Percentiles rank a stretch among this genome's conserved stretches.
These are phyloP conservation scores for Syngnathus floridae DNA, from an alignment of 2,113 vertebrate species.

Conservation along the genomic window DNA sequence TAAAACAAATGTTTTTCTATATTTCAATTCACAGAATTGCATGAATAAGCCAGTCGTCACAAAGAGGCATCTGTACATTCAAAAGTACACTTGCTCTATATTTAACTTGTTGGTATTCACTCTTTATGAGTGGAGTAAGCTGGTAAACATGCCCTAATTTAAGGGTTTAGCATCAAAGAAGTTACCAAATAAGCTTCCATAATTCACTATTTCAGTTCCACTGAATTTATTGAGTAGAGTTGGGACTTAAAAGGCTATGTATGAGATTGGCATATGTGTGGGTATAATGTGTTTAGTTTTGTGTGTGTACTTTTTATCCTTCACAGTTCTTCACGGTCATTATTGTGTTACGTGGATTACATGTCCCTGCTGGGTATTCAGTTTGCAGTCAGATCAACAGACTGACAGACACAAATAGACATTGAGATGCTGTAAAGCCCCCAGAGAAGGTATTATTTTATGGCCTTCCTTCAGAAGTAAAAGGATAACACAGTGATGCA, in stretches of 20 bases:
- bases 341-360: slow-evolving; percentile 14
- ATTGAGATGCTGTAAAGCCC: background rate
- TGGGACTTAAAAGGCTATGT: background rate
- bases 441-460: background rate
- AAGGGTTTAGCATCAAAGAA: background rate
- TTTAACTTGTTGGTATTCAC: background rate
- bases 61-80: background rate
- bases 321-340: background rate
- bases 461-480: background rate
- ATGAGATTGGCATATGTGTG: background rate
- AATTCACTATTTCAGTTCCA: slow-evolving; percentile 22
- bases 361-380: slow-evolving; percentile 5
- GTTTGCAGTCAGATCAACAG: background rate
- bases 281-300: background rate
- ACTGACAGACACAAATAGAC: slow-evolving; percentile 5
- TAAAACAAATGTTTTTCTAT: background rate
- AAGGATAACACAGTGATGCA: slow-evolving; percentile 17
- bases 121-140: background rate
- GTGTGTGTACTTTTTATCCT: slow-evolving; percentile 8
- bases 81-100: background rate
- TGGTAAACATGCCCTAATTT: background rate
- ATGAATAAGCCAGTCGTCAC: background rate
- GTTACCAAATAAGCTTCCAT: background rate
- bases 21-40: background rate
- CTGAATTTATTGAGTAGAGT: background rate